Percentiles rank a stretch among this genome's conserved stretches.
Evolutionary conservation across 2,888 invertebrate genomes (phyloP).

Genomic region (Meiosimyza decipiens): DNA sequence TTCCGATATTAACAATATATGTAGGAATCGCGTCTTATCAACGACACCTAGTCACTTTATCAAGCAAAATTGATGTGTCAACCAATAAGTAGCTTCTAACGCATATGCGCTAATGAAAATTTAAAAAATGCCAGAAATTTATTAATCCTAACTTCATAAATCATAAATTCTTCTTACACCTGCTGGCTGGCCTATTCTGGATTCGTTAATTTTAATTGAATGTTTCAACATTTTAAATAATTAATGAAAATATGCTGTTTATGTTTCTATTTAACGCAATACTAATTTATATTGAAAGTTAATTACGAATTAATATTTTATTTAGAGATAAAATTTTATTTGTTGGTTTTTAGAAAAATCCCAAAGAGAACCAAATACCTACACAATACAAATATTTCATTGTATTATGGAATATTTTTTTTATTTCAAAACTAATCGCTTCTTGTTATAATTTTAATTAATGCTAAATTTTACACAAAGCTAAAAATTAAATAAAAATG

Average conservation of each 20-base stretch:
- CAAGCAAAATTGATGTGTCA: no score
- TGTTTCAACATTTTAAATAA: no score
- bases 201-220: no score
- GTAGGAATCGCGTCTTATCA: no score
- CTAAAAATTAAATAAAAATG: constrained; percentile 28
- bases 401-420: constrained; percentile 11
- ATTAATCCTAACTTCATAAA: no score
- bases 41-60: no score
- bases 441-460: constrained; percentile 60
- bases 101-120: no score
- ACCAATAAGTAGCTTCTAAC: no score
- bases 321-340: constrained; percentile 23
- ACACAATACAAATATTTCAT: not conserved
- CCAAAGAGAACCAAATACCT: not conserved
- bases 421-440: constrained; percentile 58
- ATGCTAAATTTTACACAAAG: constrained; percentile 52
- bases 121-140: no score
- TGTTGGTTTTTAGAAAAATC: constrained; percentile 9
- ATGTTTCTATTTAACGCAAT: not conserved
- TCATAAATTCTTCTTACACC: no score
- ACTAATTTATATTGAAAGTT: constrained; percentile 27
- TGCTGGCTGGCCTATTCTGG: constrained; percentile 17
- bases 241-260: no score
- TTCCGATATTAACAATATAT: no score
- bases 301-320: constrained; percentile 17